Evolutionary conservation across 2,888 invertebrate genomes (phyloP), one percentile per base, ranked within the genome.

Genomic region (Hoplodrina ambigua): DNA sequence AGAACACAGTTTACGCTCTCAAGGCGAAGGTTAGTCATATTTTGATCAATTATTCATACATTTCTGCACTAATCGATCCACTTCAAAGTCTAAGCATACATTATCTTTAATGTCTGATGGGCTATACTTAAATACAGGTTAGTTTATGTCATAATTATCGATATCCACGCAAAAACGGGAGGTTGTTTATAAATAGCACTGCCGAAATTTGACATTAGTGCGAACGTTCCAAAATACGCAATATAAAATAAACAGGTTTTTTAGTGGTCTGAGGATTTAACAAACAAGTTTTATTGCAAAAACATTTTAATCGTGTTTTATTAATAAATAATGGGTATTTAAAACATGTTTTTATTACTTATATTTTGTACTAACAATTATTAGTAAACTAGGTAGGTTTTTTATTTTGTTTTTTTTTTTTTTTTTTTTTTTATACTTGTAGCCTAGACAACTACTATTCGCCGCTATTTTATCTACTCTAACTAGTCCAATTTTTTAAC

Each of bases 21-120:
- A 96, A 96, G 91, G 91, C 91, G 81, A 96, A 96, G 96, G 96
- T 96, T 90, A 90, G 89, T 86, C 63, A 25, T 67, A 81, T 70
- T 82, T 84, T 80, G 67, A 71, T 64, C 10, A 25, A 41, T 72
- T 69, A 66, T 70, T 70, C 61, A 46, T 65, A 58, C 20, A 68
- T 80, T 71, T 82, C 60, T 72, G 63, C 59, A 66, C 54, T 53
- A 63, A 61, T 70, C 25, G 41, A 70, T 60, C 44, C 33, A 62
- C 49, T 33, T 4, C 50, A 49, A 58, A 17, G 52, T 13, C 33
- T 44, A 0, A n/a, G 1, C 25, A 53, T 15, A 52, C 0, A 15
- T 53, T 15, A 49, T 30, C 37, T 44, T 44, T 7, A 0, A 41
- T 65, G 49, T 15, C 46, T 10, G 17, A n/a, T 25, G 15, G 44